Conservation (phyloP, 2,113 vertebrate genomes). For the Ailuropoda melanoleuca region DNA sequence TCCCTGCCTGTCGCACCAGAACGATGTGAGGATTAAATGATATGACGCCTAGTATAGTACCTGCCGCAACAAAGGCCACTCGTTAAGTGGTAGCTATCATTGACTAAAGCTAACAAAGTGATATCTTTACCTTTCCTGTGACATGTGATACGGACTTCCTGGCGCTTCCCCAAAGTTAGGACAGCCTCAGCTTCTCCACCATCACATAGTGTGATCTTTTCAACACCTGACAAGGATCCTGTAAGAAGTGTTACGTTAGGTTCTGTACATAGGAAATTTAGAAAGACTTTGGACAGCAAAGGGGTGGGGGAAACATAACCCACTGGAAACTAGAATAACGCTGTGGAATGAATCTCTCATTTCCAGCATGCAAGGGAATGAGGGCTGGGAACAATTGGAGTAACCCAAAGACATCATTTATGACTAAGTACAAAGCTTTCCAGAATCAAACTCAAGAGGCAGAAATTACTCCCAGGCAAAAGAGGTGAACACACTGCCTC, state of each 20-base stretch:
- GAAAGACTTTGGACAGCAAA: not conserved
- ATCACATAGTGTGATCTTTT: fast-evolving
- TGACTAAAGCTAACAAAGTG: not conserved
- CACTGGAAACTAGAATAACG: not conserved
- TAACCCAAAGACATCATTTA: not conserved
- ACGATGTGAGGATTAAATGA: not conserved
- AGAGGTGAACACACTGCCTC: not conserved
- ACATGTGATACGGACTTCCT: not conserved
- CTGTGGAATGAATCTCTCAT: not conserved
- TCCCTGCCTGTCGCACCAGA: not conserved
- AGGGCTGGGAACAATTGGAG: not conserved
- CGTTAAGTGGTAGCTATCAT: not conserved
- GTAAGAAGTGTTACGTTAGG: not conserved
- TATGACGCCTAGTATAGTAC: too few relatives aligned
- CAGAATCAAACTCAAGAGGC: not conserved
- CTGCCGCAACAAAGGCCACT: not conserved
- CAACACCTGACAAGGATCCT: not conserved
- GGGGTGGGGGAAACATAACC: too few relatives aligned
- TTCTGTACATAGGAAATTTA: not conserved
- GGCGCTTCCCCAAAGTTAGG: not conserved
- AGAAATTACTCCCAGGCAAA: not conserved
- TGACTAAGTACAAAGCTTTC: not conserved
- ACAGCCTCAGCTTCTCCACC: not conserved
- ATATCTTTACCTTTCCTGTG: not conserved
- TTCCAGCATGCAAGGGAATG: not conserved